These are phyloP conservation scores for Mus spicilegus DNA, from an alignment of 2,113 vertebrate genomes.

Conservation along the genomic window DNA sequence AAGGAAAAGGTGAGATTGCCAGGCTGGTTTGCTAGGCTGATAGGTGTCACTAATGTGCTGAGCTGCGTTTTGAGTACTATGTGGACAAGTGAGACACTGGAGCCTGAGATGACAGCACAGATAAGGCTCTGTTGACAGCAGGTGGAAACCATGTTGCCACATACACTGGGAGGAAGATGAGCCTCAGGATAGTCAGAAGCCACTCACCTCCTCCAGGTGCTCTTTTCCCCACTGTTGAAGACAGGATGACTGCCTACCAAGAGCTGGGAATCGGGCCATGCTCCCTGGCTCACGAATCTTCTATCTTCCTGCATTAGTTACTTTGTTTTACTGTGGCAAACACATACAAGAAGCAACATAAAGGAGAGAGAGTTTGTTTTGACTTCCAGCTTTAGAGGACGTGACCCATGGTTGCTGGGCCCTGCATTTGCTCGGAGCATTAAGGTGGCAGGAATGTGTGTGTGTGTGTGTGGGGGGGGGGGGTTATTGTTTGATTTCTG, in stretches of 20 bases:
- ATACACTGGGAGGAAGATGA: background rate
- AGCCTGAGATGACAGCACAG: constrained; percentile 32
- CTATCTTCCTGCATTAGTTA: background rate
- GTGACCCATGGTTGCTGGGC: background rate
- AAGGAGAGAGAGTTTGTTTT: background rate
- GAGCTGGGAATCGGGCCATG: background rate
- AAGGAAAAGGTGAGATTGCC: constrained; percentile 66
- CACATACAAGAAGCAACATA: background rate
- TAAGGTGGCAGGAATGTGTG: background rate
- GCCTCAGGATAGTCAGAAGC: background rate
- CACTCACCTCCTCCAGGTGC: background rate
- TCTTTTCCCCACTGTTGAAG: background rate
- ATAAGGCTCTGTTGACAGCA: background rate
- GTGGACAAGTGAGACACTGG: constrained; percentile 30
- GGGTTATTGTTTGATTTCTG: too few relatives aligned
- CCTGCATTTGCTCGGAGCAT: too few relatives aligned
- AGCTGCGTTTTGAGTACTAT: constrained; percentile 31
- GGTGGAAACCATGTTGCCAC: rapidly evolving
- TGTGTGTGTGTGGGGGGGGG: too few relatives aligned
- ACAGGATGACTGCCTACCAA: background rate
- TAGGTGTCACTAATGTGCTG: background rate
- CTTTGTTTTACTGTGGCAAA: background rate
- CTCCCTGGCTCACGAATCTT: background rate
- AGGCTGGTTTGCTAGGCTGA: constrained; percentile 67
- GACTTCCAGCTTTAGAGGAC: background rate